These are phyloP conservation scores for Nephrotoma appendiculata DNA, from an alignment of 2,888 invertebrate species.

Conservation along the genomic window DNA sequence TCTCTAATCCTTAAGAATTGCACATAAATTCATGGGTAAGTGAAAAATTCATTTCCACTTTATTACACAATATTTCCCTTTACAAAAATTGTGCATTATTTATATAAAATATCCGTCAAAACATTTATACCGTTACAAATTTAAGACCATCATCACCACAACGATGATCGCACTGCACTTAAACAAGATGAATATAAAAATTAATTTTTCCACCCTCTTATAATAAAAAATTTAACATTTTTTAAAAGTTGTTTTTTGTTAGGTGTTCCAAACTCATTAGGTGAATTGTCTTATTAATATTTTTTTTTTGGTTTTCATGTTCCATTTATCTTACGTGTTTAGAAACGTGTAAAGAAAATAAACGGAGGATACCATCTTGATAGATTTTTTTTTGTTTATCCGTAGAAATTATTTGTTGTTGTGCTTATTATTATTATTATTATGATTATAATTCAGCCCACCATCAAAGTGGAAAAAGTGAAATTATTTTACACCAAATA, in stretches of 20 bases:
- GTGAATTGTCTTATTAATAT: slow-evolving; percentile 2
- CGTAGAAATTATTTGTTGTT: background rate
- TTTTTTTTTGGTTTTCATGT: background rate
- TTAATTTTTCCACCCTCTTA: background rate
- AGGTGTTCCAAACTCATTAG: background rate
- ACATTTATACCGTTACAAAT: background rate
- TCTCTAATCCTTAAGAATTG: background rate
- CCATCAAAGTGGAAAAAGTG: background rate
- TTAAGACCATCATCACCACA: background rate
- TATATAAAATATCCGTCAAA: background rate
- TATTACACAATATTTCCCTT: too few species aligned
- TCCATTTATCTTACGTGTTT: background rate
- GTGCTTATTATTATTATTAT: background rate
- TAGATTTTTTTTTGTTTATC: background rate
- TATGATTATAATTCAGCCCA: background rate
- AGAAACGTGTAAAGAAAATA: background rate
- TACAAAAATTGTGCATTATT: background rate
- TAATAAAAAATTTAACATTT: background rate
- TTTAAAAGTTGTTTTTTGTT: background rate
- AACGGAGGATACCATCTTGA: background rate
- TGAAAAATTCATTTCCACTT: background rate
- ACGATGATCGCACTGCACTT: background rate
- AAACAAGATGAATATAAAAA: background rate
- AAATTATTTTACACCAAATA: background rate
- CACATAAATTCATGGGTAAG: background rate